Percentiles rank a stretch among this genome's conserved stretches.
phyloP scores from a whole-genome alignment of 2,113 vertebrate species.

The Scophthalmus maximus region DNA sequence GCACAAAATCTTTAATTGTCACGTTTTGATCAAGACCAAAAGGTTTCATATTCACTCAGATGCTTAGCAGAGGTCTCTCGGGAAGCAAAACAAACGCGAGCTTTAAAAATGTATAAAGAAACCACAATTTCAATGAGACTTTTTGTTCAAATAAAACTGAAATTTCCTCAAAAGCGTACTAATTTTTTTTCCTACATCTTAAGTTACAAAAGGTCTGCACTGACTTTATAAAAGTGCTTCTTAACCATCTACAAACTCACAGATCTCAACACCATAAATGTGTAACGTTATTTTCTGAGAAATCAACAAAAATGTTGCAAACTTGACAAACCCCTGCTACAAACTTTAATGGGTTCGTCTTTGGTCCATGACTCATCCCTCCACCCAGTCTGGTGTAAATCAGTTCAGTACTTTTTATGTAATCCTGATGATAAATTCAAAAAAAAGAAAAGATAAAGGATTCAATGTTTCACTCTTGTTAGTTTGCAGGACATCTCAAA shows the following conservation, averaged over 20 bases:
- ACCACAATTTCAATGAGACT: not conserved
- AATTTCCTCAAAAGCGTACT: not conserved
- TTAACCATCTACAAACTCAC: not conserved
- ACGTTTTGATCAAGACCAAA: not conserved
- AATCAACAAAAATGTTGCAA: not conserved
- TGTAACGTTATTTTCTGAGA: no score
- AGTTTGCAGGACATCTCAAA: no score
- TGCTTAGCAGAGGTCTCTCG: not conserved
- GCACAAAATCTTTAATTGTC: not conserved
- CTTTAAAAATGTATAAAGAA: conserved; percentile 10
- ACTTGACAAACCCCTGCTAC: no score
- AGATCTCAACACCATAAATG: not conserved
- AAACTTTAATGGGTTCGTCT: no score
- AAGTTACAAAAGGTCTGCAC: not conserved
- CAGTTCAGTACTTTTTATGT: no score
- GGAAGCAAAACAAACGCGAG: not conserved
- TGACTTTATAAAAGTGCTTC: not conserved
- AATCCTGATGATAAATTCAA: no score
- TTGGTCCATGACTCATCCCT: no score
- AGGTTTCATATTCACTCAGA: not conserved
- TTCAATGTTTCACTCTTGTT: not conserved
- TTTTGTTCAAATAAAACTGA: not conserved
- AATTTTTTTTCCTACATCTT: not conserved
- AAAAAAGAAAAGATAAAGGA: not conserved
- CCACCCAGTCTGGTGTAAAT: no score